Evolutionary conservation across 92 coral and sea anemone species (phyloP).

Genomic region (Actinernus sp.): DNA sequence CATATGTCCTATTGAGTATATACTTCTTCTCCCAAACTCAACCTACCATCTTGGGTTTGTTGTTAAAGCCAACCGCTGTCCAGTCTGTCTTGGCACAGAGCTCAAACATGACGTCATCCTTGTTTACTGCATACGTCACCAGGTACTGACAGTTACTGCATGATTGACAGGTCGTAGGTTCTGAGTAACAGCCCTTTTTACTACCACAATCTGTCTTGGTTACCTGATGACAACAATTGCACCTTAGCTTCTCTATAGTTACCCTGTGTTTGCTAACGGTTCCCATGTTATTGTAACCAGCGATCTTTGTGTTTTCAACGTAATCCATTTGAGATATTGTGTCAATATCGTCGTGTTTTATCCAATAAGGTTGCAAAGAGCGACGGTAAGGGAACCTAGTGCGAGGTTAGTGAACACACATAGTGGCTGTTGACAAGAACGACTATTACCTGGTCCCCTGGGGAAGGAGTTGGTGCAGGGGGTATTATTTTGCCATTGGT

Average conservation of each 20-base stretch:
- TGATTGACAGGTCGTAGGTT: constrained; percentile 53
- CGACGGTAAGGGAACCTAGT: not conserved
- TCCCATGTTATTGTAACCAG: too few species aligned
- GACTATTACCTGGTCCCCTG: constrained; percentile 31
- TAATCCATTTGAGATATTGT: too few species aligned
- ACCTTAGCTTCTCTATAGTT: not conserved
- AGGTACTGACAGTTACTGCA: constrained; percentile 65
- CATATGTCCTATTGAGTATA: not conserved
- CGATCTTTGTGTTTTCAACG: too few species aligned
- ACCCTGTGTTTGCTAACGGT: too few species aligned
- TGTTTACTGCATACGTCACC: constrained; percentile 62
- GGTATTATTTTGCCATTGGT: constrained; percentile 55
- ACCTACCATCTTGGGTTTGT: constrained; percentile 61
- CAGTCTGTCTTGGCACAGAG: constrained; percentile 68
- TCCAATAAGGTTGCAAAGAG: too few species aligned
- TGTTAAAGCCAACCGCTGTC: constrained; percentile 79
- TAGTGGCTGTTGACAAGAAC: not conserved
- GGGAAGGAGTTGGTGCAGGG: constrained; percentile 51
- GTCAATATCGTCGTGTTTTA: too few species aligned
- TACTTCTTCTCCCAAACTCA: too few species aligned
- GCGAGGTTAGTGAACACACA: not conserved
- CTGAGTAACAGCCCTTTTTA: constrained; percentile 74
- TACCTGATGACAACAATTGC: constrained; percentile 31
- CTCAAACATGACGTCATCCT: constrained; percentile 54
- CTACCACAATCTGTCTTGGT: constrained; percentile 65